These are phyloP conservation scores for Phocoena sinus DNA, from an alignment of 2,113 vertebrate species.

Conservation along the genomic window DNA sequence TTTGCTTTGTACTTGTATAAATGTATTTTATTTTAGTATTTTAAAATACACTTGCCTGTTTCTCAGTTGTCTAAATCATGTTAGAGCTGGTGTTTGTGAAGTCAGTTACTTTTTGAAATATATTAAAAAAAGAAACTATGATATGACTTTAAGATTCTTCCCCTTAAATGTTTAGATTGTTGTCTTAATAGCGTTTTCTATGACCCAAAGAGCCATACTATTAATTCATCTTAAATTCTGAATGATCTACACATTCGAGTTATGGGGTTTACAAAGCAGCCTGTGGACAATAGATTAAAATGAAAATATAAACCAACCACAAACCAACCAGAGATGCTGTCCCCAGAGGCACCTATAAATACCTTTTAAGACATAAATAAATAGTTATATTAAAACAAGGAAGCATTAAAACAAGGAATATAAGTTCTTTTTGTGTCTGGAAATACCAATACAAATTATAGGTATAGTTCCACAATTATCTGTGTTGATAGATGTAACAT, in stretches of 20 bases:
- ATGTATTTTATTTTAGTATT: constrained; percentile 87
- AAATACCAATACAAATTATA: background rate
- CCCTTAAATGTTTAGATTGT: constrained; percentile 49
- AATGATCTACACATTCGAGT: background rate
- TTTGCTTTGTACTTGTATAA: constrained; percentile 91
- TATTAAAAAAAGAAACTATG: constrained; percentile 92
- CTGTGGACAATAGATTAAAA: background rate
- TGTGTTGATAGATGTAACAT: background rate
- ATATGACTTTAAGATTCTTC: constrained; percentile 78
- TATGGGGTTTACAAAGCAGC: background rate
- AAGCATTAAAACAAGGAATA: background rate
- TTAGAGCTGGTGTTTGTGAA: constrained; percentile 90
- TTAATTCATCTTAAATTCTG: constrained; percentile 34
- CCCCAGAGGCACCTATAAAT: background rate
- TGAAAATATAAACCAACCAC: background rate
- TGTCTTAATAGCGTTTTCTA: constrained; percentile 45
- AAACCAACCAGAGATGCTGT: background rate
- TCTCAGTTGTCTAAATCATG: constrained; percentile 87
- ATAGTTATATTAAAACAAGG: background rate
- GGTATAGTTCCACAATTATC: background rate
- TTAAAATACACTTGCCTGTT: constrained; percentile 86
- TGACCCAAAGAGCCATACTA: background rate
- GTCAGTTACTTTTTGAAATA: constrained; percentile 90
- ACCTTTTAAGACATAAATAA: background rate
- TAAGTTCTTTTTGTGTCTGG: background rate